These are phyloP conservation scores for Dissostichus mawsoni DNA, from an alignment of 2,113 vertebrate species.

Conservation along the genomic window DNA sequence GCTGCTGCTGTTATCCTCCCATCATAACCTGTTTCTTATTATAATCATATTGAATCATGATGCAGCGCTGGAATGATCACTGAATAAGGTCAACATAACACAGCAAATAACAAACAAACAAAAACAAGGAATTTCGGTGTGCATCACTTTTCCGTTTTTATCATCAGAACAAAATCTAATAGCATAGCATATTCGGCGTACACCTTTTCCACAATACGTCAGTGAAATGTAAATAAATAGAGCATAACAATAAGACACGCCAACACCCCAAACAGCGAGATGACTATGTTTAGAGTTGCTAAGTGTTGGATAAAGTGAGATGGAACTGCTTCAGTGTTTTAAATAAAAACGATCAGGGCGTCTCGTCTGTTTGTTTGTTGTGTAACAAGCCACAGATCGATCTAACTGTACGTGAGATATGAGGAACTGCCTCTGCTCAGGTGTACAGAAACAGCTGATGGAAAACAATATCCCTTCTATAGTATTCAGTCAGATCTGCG, in stretches of 20 bases:
- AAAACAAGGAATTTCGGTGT: slow-evolving; percentile 42
- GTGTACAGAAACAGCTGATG: background rate
- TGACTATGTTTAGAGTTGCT: slow-evolving; percentile 45
- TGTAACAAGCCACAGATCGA: slow-evolving; percentile 31
- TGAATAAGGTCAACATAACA: slow-evolving; percentile 68
- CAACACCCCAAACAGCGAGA: slow-evolving; percentile 35
- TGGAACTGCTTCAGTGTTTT: slow-evolving; percentile 22
- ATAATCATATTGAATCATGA: slow-evolving; percentile 52
- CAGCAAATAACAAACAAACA: slow-evolving; percentile 57
- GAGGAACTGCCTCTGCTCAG: slow-evolving; percentile 15
- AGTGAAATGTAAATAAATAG: slow-evolving; percentile 77
- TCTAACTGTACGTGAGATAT: slow-evolving; percentile 13
- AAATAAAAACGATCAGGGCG: background rate
- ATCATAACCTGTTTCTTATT: slow-evolving; percentile 51
- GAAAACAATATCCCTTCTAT: slow-evolving; percentile 21
- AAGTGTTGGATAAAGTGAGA: slow-evolving; percentile 22
- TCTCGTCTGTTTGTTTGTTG: slow-evolving; percentile 4
- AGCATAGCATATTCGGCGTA: slow-evolving; percentile 65
- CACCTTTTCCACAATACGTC: slow-evolving; percentile 46
- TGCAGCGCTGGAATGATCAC: slow-evolving; percentile 69
- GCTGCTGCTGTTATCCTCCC: slow-evolving; percentile 31
- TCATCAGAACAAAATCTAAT: slow-evolving; percentile 47
- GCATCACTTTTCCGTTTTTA: slow-evolving; percentile 54
- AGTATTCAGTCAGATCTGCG: slow-evolving; percentile 28
- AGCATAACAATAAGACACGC: slow-evolving; percentile 63